A percentile compares a stretch with the other conserved stretches of the same genome.
These are phyloP conservation scores for Pammene fasciana DNA, from an alignment of 2,888 invertebrate genomes.

Conservation along the genomic window DNA sequence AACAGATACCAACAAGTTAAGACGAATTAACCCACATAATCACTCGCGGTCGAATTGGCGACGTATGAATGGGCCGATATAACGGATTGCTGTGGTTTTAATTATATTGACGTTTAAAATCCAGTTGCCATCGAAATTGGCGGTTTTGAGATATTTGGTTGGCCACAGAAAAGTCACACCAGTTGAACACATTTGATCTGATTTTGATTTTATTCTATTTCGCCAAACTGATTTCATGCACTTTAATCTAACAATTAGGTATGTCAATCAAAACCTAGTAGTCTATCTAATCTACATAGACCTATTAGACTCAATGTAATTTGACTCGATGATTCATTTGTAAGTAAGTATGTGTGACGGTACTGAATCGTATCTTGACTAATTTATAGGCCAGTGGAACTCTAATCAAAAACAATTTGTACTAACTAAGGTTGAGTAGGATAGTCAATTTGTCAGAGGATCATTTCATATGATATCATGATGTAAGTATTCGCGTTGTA, in stretches of 20 bases:
- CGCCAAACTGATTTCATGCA: not conserved
- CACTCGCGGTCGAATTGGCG: conserved; percentile 43
- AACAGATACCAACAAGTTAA: conserved; percentile 47
- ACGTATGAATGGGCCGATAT: conserved; percentile 45
- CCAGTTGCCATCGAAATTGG: not conserved
- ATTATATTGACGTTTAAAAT: conserved; percentile 19
- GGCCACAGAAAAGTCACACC: no score
- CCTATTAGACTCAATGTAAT: conserved; percentile 19
- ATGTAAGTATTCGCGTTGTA: conserved; percentile 8
- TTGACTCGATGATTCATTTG: not conserved
- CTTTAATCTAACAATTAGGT: not conserved
- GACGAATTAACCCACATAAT: conserved; percentile 55
- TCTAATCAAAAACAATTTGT: conserved; percentile 68
- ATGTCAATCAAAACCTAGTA: conserved; percentile 15
- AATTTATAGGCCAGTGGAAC: conserved; percentile 63
- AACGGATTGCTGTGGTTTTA: conserved; percentile 49
- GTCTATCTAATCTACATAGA: conserved; percentile 16
- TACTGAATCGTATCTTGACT: conserved; percentile 45
- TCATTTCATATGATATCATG: conserved; percentile 55
- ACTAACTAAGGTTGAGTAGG: conserved; percentile 26
- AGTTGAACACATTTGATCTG: not conserved
- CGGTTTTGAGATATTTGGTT: conserved; percentile 1
- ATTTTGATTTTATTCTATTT: not conserved
- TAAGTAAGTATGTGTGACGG: not conserved
- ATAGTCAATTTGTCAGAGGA: conserved; percentile 57